A percentile compares a stretch with the other conserved stretches of the same genome.
Evolutionary conservation across 1,140 invertebrate genomes (phyloP).

Genomic region (Drosophila repletoides): DNA sequence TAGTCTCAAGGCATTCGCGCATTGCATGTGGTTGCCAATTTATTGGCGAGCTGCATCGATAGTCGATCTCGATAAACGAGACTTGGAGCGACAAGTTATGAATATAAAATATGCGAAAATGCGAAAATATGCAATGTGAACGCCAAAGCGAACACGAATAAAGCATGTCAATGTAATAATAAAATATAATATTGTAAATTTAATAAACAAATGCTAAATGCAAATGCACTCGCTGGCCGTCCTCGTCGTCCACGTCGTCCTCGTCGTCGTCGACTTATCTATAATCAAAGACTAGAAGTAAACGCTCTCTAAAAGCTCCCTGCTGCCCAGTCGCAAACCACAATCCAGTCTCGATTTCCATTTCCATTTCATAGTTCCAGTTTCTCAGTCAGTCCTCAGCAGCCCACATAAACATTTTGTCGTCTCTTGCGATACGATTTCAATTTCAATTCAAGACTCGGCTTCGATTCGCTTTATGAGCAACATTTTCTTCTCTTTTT

Average conservation of each 20-base stretch:
- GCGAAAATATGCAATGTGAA: conserved; percentile 64
- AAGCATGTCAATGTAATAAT: conserved; percentile 76
- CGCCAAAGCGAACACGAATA: conserved; percentile 54
- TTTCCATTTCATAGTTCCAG: conserved; percentile 8
- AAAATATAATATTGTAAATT: conserved; percentile 72
- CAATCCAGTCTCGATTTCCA: conserved; percentile 1
- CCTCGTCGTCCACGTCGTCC: too few relatives aligned
- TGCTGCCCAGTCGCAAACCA: not conserved
- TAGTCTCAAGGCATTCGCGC: conserved; percentile 64
- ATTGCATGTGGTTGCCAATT: conserved; percentile 65
- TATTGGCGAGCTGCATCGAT: conserved; percentile 72
- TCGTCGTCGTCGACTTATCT: conserved; percentile 49
- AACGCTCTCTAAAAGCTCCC: conserved; percentile 67
- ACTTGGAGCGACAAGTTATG: conserved; percentile 71
- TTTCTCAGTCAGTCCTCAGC: conserved; percentile 6
- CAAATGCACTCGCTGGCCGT: conserved; percentile 18
- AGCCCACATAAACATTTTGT: conserved; percentile 62
- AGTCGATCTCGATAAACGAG: conserved; percentile 68
- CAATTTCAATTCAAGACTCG: conserved; percentile 23
- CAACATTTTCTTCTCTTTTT: conserved; percentile 7
- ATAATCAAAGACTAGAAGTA: conserved; percentile 76
- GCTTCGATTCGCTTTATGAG: conserved; percentile 20
- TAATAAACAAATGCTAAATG: conserved; percentile 73
- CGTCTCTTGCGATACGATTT: conserved; percentile 30
- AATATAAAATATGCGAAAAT: conserved; percentile 81